Base-by-base conservation (phyloP, 2,797 vertebrate species). In the Malacoraja senta region DNA sequence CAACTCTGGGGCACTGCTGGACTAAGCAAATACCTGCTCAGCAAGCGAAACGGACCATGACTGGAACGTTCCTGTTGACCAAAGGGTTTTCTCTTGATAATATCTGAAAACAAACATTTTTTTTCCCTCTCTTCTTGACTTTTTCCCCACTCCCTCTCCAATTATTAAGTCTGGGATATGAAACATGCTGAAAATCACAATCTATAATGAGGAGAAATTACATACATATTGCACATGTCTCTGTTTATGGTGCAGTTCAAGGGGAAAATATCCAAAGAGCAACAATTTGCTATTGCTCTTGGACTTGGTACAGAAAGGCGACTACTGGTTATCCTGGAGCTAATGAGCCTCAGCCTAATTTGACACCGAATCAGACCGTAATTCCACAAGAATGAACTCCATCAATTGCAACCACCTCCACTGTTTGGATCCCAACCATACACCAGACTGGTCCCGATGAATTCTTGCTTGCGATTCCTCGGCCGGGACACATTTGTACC, bases 201-300 rank as follows among this genome's bases (percentile, higher is more conserved):
- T 26, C 19, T 91, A 12, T 91, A 91, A 91, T 74, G 90, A 91
- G 90, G 71, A 91, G 32, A 91, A 91, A 91, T 91, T 74, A 13
- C 90, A 91, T 91, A 91, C 90, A 71, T 68, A 91, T 91, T 91
- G 65, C 71, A 91, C 71, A 91, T 72, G 90, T 72, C 68, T 91
- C 90, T 91, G 68, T 91, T 91, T 74, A 74, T 91, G 90, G 65
- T 74, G 68, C 90, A 74, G 10, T 91, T 74, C 71, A 53, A 29
- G 78, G 78, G 84, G 32, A 35, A 44, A 44, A 29, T 44, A 74
- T 38, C 72, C 29, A 24, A 74, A 72, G 74, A 74, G 29, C 6
- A 74, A 44, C 74, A 71, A 72, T 91, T 74, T 91, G 32, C 44
- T 72, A 91, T 91, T 71, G 68, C 65, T 91, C 26, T 91, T 91